Conservation (phyloP, 2,797 vertebrate species). For the Stomatorhinus walkeri region DNA sequence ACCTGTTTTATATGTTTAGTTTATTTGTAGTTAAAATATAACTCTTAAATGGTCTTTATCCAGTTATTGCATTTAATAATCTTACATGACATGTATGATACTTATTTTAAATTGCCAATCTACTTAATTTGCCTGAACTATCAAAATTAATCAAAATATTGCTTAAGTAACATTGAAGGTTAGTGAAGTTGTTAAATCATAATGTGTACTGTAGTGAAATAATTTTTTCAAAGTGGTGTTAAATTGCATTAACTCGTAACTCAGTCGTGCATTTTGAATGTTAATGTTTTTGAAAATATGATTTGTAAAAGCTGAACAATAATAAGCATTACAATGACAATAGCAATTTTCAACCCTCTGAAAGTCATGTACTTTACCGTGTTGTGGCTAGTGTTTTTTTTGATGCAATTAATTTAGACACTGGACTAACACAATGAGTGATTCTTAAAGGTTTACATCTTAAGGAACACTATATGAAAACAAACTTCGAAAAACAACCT, state of each 20-base stretch:
- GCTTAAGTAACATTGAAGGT: background rate
- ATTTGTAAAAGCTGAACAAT: background rate
- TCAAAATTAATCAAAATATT: background rate
- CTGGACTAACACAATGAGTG: background rate
- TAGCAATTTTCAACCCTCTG: background rate
- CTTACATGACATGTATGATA: background rate
- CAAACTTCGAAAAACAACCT: background rate
- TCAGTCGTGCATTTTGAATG: background rate
- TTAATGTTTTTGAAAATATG: background rate
- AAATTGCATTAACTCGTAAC: background rate
- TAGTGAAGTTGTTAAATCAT: background rate
- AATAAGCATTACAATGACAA: background rate
- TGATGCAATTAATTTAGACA: background rate
- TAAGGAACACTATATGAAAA: background rate
- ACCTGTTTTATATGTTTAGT: background rate
- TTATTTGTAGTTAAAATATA: background rate
- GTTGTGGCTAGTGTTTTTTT: background rate
- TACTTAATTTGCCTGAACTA: background rate
- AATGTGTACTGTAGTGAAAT: background rate
- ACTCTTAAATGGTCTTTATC: background rate
- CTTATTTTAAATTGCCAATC: background rate
- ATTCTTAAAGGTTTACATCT: background rate
- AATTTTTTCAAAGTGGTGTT: background rate
- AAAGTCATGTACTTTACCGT: background rate
- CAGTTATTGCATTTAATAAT: background rate